Evolutionary conservation across 2,888 invertebrate genomes (phyloP).

Genomic region (Trachelus stipa): DNA sequence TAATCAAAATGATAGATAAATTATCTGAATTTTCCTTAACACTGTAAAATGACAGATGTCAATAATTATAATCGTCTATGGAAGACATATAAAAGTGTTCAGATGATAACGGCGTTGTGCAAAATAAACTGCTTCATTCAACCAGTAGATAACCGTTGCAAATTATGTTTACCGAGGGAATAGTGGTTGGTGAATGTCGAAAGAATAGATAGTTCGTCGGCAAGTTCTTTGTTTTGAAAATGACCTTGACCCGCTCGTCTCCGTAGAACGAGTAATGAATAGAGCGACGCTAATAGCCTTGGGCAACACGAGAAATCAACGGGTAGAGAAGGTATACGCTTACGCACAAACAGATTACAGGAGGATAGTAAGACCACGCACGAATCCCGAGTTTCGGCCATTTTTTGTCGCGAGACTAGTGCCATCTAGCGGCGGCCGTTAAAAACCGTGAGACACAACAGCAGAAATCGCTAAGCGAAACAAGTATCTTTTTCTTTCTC

Average conservation of each 20-base stretch:
- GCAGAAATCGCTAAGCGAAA: background rate
- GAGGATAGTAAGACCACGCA: background rate
- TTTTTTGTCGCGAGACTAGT: background rate
- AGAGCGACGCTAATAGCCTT: conserved; percentile 23
- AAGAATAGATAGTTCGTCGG: background rate
- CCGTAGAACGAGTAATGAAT: conserved; percentile 13
- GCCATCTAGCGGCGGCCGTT: background rate
- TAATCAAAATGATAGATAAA: background rate
- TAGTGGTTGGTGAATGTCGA: background rate
- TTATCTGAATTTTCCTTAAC: background rate
- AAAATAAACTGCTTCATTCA: background rate
- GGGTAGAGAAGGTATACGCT: background rate
- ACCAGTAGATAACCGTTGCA: background rate
- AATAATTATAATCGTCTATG: background rate
- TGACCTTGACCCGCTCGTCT: conserved; percentile 28
- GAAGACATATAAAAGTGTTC: background rate
- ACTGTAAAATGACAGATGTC: background rate
- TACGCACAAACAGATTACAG: background rate
- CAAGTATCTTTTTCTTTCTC: background rate
- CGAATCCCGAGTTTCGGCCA: background rate
- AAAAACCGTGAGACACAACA: background rate
- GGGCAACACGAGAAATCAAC: background rate
- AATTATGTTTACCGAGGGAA: background rate
- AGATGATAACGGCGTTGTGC: background rate
- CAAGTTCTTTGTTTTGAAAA: conserved; percentile 7